phyloP scores from a whole-genome alignment of 2,888 invertebrate genomes.

The Pseudococcus viburni region DNA sequence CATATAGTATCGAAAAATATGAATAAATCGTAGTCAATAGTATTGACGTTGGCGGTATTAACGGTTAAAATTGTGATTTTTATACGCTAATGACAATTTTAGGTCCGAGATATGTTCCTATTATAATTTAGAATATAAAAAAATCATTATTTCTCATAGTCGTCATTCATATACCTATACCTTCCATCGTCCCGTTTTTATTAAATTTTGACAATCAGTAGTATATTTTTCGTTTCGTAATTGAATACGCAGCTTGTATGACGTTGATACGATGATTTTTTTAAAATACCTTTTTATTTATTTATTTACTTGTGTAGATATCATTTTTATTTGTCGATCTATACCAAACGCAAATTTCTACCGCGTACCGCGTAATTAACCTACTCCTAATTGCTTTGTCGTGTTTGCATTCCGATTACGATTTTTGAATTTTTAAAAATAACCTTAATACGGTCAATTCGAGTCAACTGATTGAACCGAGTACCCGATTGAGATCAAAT shows the following conservation, averaged over 20 bases:
- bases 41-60: conserved; percentile 46
- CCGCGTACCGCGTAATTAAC: neutral
- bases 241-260: neutral
- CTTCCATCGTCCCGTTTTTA: neutral
- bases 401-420: neutral
- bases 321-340: neutral
- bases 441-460: conserved; percentile 19
- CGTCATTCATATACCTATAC: neutral
- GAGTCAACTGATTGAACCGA: conserved; percentile 2
- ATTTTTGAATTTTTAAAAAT: neutral
- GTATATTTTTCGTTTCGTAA: neutral
- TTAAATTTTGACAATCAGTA: conserved; percentile 23
- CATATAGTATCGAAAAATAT: conserved; percentile 37
- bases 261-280: neutral
- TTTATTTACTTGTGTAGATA: neutral
- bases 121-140: conserved; percentile 28
- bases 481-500: neutral
- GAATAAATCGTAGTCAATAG: conserved; percentile 49
- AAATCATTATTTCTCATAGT: conserved; percentile 19
- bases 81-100: conserved; percentile 46
- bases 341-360: neutral
- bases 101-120: conserved; percentile 48
- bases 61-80: conserved; percentile 56
- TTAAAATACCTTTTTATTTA: neutral
- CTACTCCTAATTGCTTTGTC: neutral